Percentiles rank a stretch among this genome's conserved stretches.
Conservation (phyloP, 2,113 vertebrate genomes). For the Anoplopoma fimbria region DNA sequence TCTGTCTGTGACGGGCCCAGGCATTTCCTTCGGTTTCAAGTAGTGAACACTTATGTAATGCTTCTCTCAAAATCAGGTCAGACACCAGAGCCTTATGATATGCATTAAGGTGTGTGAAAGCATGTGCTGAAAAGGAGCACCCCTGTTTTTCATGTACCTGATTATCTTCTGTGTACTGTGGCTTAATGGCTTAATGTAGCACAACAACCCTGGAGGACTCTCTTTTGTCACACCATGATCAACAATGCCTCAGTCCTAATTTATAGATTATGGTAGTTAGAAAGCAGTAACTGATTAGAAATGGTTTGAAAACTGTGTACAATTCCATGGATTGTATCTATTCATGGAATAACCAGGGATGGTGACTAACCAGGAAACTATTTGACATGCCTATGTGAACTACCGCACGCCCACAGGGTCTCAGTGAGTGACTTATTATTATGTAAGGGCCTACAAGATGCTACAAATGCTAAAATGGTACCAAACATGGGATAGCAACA, state of each 20-base stretch:
- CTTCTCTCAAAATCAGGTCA: slow-evolving; percentile 52
- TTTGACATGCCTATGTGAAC: slow-evolving; percentile 26
- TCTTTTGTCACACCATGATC: background rate
- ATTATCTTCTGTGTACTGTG: background rate
- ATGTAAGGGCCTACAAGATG: slow-evolving; percentile 35
- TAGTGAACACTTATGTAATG: slow-evolving; percentile 51
- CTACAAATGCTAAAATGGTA: slow-evolving; percentile 28
- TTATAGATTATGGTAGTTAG: background rate
- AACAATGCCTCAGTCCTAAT: background rate
- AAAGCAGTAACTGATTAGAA: background rate
- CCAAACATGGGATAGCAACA: slow-evolving; percentile 22
- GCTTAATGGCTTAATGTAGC: background rate
- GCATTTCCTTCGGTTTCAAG: slow-evolving; percentile 65
- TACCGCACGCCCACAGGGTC: background rate
- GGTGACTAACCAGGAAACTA: slow-evolving; percentile 48
- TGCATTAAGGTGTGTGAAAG: slow-evolving; percentile 14
- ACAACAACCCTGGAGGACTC: background rate
- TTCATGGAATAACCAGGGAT: background rate
- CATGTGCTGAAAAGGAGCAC: background rate
- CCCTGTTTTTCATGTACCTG: background rate
- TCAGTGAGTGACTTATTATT: slow-evolving; percentile 38
- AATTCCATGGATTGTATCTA: background rate
- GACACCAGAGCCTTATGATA: slow-evolving; percentile 11
- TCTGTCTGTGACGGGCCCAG: slow-evolving; percentile 50
- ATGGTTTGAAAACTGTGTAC: background rate